Evolutionary conservation across 2,888 invertebrate species (phyloP).

Genomic region (Stramonita haemastoma): DNA sequence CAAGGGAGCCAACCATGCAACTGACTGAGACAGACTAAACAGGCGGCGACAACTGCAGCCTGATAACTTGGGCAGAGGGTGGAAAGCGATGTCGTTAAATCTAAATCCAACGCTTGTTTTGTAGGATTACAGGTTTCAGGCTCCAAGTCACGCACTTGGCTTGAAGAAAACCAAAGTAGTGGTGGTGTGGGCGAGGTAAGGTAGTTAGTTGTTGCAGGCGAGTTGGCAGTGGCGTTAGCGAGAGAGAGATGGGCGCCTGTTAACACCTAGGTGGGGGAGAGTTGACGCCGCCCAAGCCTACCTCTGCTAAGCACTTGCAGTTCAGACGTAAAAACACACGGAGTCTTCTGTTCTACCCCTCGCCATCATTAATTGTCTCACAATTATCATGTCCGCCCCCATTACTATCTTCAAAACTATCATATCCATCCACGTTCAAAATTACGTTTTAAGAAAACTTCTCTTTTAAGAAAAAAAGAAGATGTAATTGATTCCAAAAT

Average conservation of each 20-base stretch:
- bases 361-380: not conserved
- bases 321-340: not conserved
- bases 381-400: too few species aligned
- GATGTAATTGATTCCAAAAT: too few species aligned
- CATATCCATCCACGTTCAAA: too few species aligned
- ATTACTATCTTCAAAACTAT: too few species aligned
- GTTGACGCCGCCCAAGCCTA: not conserved
- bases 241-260: not conserved
- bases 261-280: not conserved
- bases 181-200: not conserved
- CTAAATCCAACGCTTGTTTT: slow-evolving; percentile 28
- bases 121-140: slow-evolving; percentile 3
- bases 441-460: too few species aligned
- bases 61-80: not conserved
- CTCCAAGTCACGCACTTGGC: not conserved
- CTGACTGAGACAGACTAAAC: slow-evolving; percentile 39
- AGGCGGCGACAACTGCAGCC: slow-evolving; percentile 28
- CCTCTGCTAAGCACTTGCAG: not conserved
- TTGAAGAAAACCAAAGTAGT: too few species aligned
- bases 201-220: not conserved
- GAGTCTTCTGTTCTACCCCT: not conserved
- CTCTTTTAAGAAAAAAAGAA: too few species aligned
- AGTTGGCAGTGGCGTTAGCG: too few species aligned
- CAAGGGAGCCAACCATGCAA: not conserved
- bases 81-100: not conserved